Base-by-base conservation (phyloP, 1,140 invertebrate genomes). In the Calliopsis andreniformis region DNA sequence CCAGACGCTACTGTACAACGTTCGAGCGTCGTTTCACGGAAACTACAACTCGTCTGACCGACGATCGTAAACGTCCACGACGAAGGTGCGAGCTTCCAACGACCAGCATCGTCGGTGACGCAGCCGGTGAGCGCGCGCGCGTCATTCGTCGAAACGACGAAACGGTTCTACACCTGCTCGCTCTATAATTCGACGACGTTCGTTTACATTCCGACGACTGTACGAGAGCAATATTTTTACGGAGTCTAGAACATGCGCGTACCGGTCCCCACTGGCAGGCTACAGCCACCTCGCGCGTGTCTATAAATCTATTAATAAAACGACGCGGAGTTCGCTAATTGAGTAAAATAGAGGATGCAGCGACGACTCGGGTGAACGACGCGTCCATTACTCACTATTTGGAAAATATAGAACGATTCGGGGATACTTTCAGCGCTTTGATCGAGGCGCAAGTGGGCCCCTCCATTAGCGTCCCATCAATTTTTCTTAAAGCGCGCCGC, bases 101-200 rank as follows among this genome's bases (percentile, higher is more conserved):
- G 42, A 39, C 58, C 43, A 80, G 10, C 35, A 3, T 5, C 58
- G 43, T n/a, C n/a, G n/a, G n/a, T 32, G 35, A 67, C 58, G 63
- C 58, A 53, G 2, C 45, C 20, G 42, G 25, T n/a, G n/a, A n/a
- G n/a, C n/a, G n/a, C n/a, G n/a, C n/a, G n/a, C 72, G 55, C 67
- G 80, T 81, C 79, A 81, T 77, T 81, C 80, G 80, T 71, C 79
- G 72, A 71, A 81, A 82, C 64, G 73, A 71, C 62, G 73, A 82
- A 82, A 76, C 63, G 73, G 66, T 56, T 59, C 67, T 30, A 63
- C 80, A 82, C 80, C 80, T 82, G 80, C 75, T 81, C 79, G 76
- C 56, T 53, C 79, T 82, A 72, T 82, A 82, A 82, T 78, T 78
- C 62, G 79, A 35, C 45, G 73, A 35, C 66, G 53, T 77, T 55